These are phyloP conservation scores for Leucoraja ocellata DNA, from an alignment of 2,797 vertebrate species.

Conservation along the genomic window DNA sequence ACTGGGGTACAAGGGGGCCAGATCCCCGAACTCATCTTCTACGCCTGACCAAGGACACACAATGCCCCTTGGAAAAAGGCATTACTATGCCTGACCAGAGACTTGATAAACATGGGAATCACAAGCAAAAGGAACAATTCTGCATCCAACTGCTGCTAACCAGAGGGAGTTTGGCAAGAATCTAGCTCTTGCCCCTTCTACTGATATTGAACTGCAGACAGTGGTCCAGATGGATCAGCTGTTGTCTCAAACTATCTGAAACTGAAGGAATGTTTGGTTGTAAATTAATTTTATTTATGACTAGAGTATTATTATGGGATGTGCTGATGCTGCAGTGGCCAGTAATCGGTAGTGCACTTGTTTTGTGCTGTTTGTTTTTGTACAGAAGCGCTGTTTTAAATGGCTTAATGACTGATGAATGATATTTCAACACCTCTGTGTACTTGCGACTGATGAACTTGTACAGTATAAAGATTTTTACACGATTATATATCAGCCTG, in stretches of 20 bases:
- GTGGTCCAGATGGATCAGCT: constrained; percentile 46
- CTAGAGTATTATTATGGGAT: constrained; percentile 58
- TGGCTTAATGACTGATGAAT: constrained; percentile 59
- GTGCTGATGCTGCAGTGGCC: constrained; percentile 57
- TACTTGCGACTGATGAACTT: constrained; percentile 59
- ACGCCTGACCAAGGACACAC: constrained; percentile 62
- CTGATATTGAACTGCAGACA: background rate
- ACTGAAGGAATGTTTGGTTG: constrained; percentile 67
- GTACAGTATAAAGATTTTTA: constrained; percentile 61
- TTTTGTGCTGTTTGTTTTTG: constrained; percentile 67
- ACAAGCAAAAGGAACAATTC: background rate
- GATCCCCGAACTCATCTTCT: constrained; percentile 98
- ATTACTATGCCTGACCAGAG: constrained; percentile 67
- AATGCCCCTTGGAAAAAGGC: too few relatives aligned
- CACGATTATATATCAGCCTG: constrained; percentile 7
- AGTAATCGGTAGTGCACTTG: constrained; percentile 57
- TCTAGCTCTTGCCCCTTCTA: background rate
- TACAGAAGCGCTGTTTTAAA: constrained; percentile 65
- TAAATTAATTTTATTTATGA: constrained; percentile 72
- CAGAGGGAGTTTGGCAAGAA: background rate
- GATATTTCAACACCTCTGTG: constrained; percentile 54
- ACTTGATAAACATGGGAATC: background rate
- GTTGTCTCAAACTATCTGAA: constrained; percentile 56
- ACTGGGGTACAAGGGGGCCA: constrained; percentile 96
- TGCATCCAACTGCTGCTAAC: constrained; percentile 37